Conservation (phyloP, 2,797 vertebrate species). For the Acomys russatus region DNA sequence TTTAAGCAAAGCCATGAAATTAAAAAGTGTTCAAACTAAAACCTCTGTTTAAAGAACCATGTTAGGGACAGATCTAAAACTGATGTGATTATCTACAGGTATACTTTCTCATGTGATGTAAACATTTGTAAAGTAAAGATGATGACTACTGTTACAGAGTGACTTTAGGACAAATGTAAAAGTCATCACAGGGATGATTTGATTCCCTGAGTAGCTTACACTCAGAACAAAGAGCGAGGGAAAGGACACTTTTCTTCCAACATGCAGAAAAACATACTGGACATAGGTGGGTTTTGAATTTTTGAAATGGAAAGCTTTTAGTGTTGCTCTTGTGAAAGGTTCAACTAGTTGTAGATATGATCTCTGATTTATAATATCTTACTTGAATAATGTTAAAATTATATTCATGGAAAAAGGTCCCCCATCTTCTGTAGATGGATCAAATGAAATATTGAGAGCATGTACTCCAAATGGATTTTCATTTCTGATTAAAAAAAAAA, state of each 20-base stretch:
- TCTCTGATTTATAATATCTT: slow-evolving; percentile 13
- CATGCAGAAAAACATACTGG: neutral
- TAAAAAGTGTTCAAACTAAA: neutral
- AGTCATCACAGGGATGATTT: slow-evolving; percentile 16
- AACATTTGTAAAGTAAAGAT: neutral
- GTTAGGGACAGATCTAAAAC: neutral
- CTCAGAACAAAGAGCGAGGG: neutral
- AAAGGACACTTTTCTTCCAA: neutral
- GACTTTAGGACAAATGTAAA: neutral
- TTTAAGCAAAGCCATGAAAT: neutral
- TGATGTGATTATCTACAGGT: neutral
- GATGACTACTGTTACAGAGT: neutral
- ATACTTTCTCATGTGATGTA: neutral
- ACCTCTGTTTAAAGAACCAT: neutral
- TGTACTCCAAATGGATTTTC: slow-evolving; percentile 30
- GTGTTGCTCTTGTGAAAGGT: neutral
- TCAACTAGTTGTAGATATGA: neutral
- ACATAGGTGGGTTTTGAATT: neutral
- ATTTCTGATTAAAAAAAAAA: slow-evolving; percentile 30
- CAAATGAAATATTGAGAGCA: slow-evolving; percentile 20
- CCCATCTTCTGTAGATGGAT: neutral
- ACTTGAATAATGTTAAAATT: slow-evolving; percentile 16
- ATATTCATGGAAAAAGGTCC: slow-evolving; percentile 21
- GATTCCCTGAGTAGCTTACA: neutral
- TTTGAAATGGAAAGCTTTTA: neutral